Evolutionary conservation across 2,113 vertebrate species (phyloP).

Genomic region (Oreochromis niloticus): DNA sequence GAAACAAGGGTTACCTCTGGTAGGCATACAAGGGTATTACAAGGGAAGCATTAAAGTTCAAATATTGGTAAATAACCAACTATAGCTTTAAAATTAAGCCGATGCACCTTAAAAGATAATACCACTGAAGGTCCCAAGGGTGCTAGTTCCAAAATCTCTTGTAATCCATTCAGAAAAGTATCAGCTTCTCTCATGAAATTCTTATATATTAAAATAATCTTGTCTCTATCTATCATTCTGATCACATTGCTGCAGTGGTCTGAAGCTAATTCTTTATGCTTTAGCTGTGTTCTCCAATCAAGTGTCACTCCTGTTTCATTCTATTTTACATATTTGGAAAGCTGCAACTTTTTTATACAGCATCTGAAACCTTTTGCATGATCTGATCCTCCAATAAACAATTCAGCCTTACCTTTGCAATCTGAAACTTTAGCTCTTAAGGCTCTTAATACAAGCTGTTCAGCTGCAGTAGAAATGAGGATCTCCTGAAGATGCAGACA

Average conservation of each 20-base stretch:
- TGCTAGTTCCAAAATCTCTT: background rate
- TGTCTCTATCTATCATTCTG: background rate
- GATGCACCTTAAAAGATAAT: background rate
- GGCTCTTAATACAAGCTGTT: conserved; percentile 35
- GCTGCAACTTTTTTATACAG: background rate
- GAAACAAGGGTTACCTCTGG: background rate
- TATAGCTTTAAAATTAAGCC: background rate
- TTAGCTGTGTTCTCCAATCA: background rate
- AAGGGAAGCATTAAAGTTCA: background rate
- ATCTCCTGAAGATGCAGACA: background rate
- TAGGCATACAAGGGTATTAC: background rate
- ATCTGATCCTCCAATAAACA: conserved; percentile 17
- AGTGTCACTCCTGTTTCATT: background rate
- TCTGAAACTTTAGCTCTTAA: conserved; percentile 1
- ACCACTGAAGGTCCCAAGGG: background rate
- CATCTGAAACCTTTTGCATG: background rate
- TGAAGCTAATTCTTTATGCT: background rate
- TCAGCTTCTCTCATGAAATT: background rate
- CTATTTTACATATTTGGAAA: background rate
- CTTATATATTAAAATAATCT: background rate
- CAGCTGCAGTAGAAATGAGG: conserved; percentile 11
- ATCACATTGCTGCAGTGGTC: background rate
- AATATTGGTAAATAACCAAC: background rate
- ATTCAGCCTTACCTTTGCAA: background rate
- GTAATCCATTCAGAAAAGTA: background rate